phyloP scores from a whole-genome alignment of 2,113 vertebrate species.

The Edolisoma coerulescens region DNA sequence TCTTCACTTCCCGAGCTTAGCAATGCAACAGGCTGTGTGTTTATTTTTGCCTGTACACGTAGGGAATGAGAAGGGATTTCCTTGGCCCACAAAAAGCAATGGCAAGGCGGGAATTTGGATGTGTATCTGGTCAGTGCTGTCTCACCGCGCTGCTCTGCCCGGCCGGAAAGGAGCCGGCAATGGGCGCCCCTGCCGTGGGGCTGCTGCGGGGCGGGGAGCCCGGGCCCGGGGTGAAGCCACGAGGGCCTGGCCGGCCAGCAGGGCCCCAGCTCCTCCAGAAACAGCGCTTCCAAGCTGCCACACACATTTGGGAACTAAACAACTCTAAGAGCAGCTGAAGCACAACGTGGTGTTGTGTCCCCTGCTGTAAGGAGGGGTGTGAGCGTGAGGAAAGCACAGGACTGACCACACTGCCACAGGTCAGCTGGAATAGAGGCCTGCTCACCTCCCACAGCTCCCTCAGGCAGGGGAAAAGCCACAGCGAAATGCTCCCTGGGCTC shows the following conservation, averaged over 20 bases:
- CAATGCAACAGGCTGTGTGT: background rate
- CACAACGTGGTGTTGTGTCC: background rate
- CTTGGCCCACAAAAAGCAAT: background rate
- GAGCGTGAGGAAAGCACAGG: background rate
- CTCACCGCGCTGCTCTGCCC: background rate
- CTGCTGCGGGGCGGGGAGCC: too few relatives aligned
- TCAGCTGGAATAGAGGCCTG: fast-evolving
- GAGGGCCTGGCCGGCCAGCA: fast-evolving
- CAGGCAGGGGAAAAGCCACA: background rate
- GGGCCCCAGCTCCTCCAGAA: background rate
- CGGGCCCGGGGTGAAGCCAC: background rate
- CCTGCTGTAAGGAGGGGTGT: background rate
- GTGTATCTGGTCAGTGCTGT: fast-evolving
- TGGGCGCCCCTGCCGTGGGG: too few relatives aligned
- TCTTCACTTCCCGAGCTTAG: background rate
- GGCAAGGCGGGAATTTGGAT: background rate
- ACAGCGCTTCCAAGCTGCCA: background rate
- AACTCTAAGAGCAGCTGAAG: background rate
- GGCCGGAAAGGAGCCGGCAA: background rate
- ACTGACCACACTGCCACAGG: background rate
- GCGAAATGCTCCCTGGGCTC: background rate
- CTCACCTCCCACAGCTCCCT: background rate
- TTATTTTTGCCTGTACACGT: background rate
- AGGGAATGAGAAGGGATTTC: background rate
- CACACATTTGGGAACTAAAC: background rate